Evolutionary conservation across 1,140 invertebrate species (phyloP), one percentile per base, ranked within the genome.

Genomic region (Cyphomyrmex costatus): DNA sequence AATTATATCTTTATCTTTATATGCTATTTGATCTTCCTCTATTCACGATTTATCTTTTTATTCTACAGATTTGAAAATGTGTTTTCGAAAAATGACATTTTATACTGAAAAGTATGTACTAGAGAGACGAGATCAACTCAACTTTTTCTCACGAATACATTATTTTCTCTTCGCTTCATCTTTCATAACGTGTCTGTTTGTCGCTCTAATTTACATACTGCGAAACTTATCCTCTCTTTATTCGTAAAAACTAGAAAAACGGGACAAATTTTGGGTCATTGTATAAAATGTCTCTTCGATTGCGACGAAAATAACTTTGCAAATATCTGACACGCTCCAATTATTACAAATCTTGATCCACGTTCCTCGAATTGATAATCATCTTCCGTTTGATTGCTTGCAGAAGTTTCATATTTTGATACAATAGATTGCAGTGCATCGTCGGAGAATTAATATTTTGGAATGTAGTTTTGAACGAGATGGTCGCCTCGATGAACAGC

Each of bases 391-490:
- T 68, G 66, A 73, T 73, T 30, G 33, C 51, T 33, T 7, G 56
- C 68, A 46, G 36, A 1, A 60, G 24, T n/a, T 82, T 82, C 33
- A 82, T 66, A 70, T 82, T 89, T 89, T 89, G 89, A 77, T 86
- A 71, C 42, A 61, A 53, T 60, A 70, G 36, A 58, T 80, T 82
- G 24, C 53, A 66, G 46, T 36, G 58, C 36, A 66, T 68, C 61
- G 49, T 53, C 36, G 56, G 36, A 46, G 73, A 89, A 89, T 86
- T 89, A 90, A 89, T 87, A 87, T 49, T 71, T 27, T 53, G 33
- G 49, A 53, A 79, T 56, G 70, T 76, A 68, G 36, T 56, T 61
- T 60, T 12, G 27, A 58, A 61, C 71, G 71, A 63, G 42, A 65
- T 71, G 21, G 19, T 42, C 10, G 3, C 30, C 21, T 24, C 36